Conservation (phyloP, 2,888 invertebrate species). For the Subacronicta megacephala region DNA sequence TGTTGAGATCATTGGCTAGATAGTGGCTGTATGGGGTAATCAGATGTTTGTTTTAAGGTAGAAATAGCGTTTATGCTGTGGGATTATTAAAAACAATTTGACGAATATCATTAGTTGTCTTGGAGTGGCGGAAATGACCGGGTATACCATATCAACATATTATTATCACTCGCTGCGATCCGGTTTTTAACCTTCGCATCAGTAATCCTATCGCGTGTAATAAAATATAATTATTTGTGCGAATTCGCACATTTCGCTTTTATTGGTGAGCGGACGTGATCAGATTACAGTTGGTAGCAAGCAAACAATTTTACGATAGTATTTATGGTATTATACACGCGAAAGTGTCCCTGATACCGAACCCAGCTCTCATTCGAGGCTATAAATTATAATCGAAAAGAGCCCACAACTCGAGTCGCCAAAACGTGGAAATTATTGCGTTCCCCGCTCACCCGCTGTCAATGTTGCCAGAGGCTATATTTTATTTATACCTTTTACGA, state of each 20-base stretch:
- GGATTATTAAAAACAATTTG: too few species aligned
- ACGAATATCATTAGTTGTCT: too few species aligned
- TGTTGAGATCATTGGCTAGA: too few species aligned
- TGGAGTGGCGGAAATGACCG: too few species aligned
- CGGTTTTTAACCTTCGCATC: constrained; percentile 6
- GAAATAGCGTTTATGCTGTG: too few species aligned
- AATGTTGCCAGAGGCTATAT: constrained; percentile 80
- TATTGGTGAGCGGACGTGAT: constrained; percentile 70
- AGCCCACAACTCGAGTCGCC: constrained; percentile 80
- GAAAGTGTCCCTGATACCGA: constrained; percentile 62
- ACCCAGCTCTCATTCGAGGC: constrained; percentile 71
- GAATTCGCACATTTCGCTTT: constrained; percentile 54
- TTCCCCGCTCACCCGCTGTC: constrained; percentile 69
- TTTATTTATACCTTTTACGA: constrained; percentile 86
- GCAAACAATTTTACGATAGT: constrained; percentile 84
- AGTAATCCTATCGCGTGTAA: constrained; percentile 13
- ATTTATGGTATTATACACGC: constrained; percentile 79
- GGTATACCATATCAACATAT: too few species aligned
- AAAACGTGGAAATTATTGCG: constrained; percentile 84
- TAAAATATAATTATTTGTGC: constrained; percentile 51
- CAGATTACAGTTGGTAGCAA: constrained; percentile 71
- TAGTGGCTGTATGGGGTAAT: too few species aligned
- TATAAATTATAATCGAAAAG: constrained; percentile 87
- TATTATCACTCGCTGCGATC: background rate
- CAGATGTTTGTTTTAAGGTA: too few species aligned